These are phyloP conservation scores for Rattus rattus DNA, from an alignment of 2,113 vertebrate genomes.

Conservation along the genomic window DNA sequence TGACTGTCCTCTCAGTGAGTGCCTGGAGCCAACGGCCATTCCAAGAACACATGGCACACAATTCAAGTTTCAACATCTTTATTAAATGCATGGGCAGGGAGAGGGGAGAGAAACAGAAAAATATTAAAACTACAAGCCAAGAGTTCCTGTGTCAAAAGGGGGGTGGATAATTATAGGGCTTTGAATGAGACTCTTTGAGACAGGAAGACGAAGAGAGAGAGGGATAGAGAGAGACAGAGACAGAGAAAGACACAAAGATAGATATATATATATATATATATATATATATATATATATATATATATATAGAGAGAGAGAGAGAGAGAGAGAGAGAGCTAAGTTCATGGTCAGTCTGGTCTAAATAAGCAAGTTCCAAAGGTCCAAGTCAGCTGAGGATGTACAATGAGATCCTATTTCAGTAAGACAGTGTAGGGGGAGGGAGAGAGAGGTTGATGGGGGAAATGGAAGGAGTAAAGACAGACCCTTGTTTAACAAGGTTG, in stretches of 20 bases:
- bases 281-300: too few relatives aligned
- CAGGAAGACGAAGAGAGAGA: fast-evolving
- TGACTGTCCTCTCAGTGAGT: not conserved
- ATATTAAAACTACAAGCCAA: not conserved
- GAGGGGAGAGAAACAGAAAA: not conserved
- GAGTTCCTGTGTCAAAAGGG: not conserved
- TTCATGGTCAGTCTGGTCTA: not conserved
- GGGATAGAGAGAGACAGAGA: too few relatives aligned
- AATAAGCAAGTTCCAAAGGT: not conserved
- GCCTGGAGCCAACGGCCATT: not conserved
- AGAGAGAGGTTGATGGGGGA: not conserved
- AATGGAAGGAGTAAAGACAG: not conserved
- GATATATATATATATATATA: fast-evolving
- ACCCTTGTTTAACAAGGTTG: not conserved
- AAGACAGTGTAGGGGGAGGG: not conserved
- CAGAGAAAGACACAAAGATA: too few relatives aligned
- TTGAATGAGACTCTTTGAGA: not conserved
- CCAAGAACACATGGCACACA: not conserved
- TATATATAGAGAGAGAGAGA: too few relatives aligned
- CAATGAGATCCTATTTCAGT: not conserved
- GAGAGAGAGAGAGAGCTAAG: not conserved
- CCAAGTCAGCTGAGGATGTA: not conserved
- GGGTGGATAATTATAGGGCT: not conserved
- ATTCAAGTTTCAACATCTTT: not conserved
- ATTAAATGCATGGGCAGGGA: not conserved